These are phyloP conservation scores for Cerastis leucographa DNA, from an alignment of 2,888 invertebrate species.

Conservation along the genomic window DNA sequence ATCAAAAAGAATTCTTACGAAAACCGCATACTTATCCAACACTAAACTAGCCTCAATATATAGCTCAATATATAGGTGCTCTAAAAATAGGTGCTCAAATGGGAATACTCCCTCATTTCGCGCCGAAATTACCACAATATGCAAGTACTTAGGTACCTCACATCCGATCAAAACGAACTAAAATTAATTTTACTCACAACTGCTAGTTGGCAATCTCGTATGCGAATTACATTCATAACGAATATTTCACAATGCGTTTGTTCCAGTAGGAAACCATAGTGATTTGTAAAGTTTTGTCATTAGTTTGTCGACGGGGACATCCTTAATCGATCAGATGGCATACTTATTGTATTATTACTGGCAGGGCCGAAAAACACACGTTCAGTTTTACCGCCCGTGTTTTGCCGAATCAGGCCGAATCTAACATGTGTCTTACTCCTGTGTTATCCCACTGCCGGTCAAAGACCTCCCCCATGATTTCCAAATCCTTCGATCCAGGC, in stretches of 20 bases:
- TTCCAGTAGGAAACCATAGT: neutral
- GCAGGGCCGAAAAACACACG: neutral
- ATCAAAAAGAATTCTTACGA: no score
- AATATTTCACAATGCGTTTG: slow-evolving; percentile 34
- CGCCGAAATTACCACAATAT: neutral
- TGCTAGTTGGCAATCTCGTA: slow-evolving; percentile 16
- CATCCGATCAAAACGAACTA: slow-evolving; percentile 13
- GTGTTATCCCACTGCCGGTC: no score
- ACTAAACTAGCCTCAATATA: no score
- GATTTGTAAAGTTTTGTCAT: neutral
- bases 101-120: neutral
- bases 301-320: slow-evolving; percentile 45
- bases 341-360: neutral
- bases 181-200: neutral
- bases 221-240: slow-evolving; percentile 27
- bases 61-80: no score
- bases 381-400: neutral
- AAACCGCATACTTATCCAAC: neutral
- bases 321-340: slow-evolving; percentile 1
- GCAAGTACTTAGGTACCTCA: neutral
- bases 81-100: no score
- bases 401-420: neutral
- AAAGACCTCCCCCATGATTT: no score
- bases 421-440: no score
- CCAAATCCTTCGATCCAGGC: no score